phyloP scores from a whole-genome alignment of 2,888 invertebrate genomes.

The Acronicta aceris region DNA sequence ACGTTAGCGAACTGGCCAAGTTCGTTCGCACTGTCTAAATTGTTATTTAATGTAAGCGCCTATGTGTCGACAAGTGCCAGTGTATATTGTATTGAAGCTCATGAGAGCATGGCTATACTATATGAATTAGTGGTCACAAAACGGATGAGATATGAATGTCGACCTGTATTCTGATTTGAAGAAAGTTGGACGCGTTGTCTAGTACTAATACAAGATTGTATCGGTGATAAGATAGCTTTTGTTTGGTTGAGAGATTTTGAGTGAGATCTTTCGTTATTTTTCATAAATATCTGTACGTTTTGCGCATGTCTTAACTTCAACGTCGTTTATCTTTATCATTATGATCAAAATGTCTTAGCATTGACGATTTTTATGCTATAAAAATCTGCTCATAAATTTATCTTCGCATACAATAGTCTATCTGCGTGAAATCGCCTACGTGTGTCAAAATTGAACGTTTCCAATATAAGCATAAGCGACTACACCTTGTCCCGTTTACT shows the following conservation, averaged over 20 bases:
- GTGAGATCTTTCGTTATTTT: not conserved
- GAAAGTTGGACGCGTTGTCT: slow-evolving; percentile 45
- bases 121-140: slow-evolving; percentile 35
- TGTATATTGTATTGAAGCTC: slow-evolving; percentile 61
- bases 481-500: slow-evolving; percentile 71
- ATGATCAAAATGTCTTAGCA: slow-evolving; percentile 7
- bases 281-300: too few species aligned
- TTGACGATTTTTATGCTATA: slow-evolving; percentile 33
- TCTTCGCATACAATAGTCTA: slow-evolving; percentile 70
- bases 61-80: slow-evolving; percentile 65
- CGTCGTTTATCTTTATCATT: slow-evolving; percentile 13
- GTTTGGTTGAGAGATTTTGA: slow-evolving; percentile 30
- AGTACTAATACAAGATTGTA: slow-evolving; percentile 17
- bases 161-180: slow-evolving; percentile 32
- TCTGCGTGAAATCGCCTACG: slow-evolving; percentile 64
- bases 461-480: slow-evolving; percentile 56
- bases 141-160: slow-evolving; percentile 38
- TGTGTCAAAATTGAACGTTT: slow-evolving; percentile 64
- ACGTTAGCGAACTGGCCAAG: slow-evolving; percentile 31
- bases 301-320: not conserved
- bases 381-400: slow-evolving; percentile 53
- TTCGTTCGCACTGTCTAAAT: slow-evolving; percentile 53
- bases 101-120: slow-evolving; percentile 27
- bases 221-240: slow-evolving; percentile 41
- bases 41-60: slow-evolving; percentile 62